These are phyloP conservation scores for Rhyacophila brunnea DNA, from an alignment of 1,140 invertebrate species.

Conservation along the genomic window DNA sequence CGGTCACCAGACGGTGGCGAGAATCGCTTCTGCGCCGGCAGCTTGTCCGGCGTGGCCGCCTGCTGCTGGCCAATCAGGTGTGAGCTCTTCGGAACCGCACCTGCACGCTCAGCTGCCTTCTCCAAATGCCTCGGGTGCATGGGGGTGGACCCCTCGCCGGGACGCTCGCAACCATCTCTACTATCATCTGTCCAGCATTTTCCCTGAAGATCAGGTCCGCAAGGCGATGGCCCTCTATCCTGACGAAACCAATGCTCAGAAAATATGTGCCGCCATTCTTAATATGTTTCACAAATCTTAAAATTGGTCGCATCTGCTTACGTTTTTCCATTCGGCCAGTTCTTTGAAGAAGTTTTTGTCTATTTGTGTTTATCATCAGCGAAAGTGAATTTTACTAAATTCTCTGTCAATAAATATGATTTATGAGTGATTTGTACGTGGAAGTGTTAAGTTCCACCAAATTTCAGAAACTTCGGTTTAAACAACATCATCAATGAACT, in stretches of 20 bases:
- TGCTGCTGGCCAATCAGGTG: constrained; percentile 38
- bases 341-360: constrained; percentile 7
- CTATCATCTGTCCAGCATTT: constrained; percentile 83
- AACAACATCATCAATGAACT: too few species aligned
- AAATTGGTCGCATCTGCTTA: constrained; percentile 4
- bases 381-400: neutral
- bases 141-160: constrained; percentile 52
- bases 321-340: constrained; percentile 17
- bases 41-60: constrained; percentile 55
- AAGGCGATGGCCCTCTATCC: constrained; percentile 82
- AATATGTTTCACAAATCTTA: constrained; percentile 59
- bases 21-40: constrained; percentile 79
- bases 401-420: neutral
- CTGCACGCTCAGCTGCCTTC: constrained; percentile 57
- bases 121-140: constrained; percentile 24
- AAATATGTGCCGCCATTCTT: constrained; percentile 84
- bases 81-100: constrained; percentile 64
- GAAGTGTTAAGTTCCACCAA: neutral
- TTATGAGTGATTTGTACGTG: neutral
- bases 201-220: constrained; percentile 84
- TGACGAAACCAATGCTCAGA: constrained; percentile 82
- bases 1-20: constrained; percentile 43
- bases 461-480: too few species aligned
- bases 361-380: neutral
- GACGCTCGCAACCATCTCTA: constrained; percentile 74